Evolutionary conservation across 2,888 invertebrate species (phyloP).

Genomic region (Xylocampa areola): DNA sequence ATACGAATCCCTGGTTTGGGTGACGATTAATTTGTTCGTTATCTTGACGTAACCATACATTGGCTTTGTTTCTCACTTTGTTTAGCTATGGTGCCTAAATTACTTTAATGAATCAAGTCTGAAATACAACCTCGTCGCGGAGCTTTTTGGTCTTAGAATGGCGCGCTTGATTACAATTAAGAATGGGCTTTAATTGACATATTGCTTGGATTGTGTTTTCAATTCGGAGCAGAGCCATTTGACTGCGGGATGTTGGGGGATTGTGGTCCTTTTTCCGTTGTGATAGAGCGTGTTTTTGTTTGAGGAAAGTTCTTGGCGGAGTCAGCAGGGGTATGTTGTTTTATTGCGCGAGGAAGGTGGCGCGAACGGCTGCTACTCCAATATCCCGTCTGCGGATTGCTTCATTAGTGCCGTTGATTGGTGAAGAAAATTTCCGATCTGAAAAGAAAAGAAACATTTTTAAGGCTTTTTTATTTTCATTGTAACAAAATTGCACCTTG

Average conservation of each 20-base stretch:
- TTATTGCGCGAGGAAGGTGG: constrained; percentile 80
- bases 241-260: constrained; percentile 67
- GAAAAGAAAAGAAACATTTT: constrained; percentile 78
- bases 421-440: constrained; percentile 80
- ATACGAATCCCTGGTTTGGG: constrained; percentile 87
- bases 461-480: constrained; percentile 47
- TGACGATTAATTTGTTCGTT: constrained; percentile 77
- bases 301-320: constrained; percentile 60
- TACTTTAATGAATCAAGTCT: constrained; percentile 77
- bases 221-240: constrained; percentile 80
- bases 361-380: constrained; percentile 82
- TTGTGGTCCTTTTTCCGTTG: constrained; percentile 63
- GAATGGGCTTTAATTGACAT: constrained; percentile 83
- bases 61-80: constrained; percentile 73
- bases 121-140: constrained; percentile 80
- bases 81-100: constrained; percentile 55
- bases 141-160: constrained; percentile 78
- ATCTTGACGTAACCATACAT: constrained; percentile 84
- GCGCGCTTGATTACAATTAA: constrained; percentile 77
- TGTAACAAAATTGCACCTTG: constrained; percentile 1
- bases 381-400: constrained; percentile 87
- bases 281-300: constrained; percentile 74
- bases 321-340: constrained; percentile 74
- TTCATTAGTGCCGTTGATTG: constrained; percentile 86
- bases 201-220: constrained; percentile 79